A percentile compares a stretch with the other conserved stretches of the same genome.
phyloP scores from a whole-genome alignment of 2,888 invertebrate species.

The Cataglyphis altisquamis region DNA sequence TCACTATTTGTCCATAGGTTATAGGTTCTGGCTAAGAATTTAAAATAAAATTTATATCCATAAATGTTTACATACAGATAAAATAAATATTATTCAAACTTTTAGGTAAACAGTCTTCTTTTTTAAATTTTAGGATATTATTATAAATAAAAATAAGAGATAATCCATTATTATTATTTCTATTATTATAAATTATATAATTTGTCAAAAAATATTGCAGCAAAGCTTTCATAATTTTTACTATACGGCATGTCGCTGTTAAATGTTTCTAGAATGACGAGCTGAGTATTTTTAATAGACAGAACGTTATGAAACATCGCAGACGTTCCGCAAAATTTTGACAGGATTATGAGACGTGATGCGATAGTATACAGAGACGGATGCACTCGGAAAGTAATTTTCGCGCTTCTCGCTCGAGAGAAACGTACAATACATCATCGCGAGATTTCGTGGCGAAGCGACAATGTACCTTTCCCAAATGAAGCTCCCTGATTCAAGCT shows the following conservation, averaged over 20 bases:
- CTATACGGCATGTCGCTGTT: neutral
- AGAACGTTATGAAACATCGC: neutral
- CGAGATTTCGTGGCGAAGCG: slow-evolving; percentile 45
- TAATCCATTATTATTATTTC: neutral
- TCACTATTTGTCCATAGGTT: neutral
- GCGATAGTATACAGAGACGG: neutral
- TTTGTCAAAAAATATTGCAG: neutral
- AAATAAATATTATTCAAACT: neutral
- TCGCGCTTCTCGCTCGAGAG: slow-evolving; percentile 3
- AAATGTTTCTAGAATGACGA: neutral
- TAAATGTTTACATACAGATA: neutral
- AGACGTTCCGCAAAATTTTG: neutral
- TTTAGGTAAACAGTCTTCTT: neutral
- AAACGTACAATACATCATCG: slow-evolving; percentile 38
- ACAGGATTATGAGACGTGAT: neutral
- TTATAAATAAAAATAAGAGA: neutral
- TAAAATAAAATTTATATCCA: neutral
- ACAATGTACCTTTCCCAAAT: slow-evolving; percentile 52
- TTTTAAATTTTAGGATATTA: neutral
- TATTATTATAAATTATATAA: neutral
- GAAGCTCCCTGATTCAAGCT: slow-evolving; percentile 26
- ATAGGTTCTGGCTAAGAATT: neutral
- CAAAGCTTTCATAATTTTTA: neutral
- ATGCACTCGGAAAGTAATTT: slow-evolving; percentile 16
- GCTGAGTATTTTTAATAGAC: neutral